A percentile compares a stretch with the other conserved stretches of the same genome.
These are phyloP conservation scores for Microctenopoma steveboyesi DNA, from an alignment of 2,797 vertebrate species.

Conservation along the genomic window DNA sequence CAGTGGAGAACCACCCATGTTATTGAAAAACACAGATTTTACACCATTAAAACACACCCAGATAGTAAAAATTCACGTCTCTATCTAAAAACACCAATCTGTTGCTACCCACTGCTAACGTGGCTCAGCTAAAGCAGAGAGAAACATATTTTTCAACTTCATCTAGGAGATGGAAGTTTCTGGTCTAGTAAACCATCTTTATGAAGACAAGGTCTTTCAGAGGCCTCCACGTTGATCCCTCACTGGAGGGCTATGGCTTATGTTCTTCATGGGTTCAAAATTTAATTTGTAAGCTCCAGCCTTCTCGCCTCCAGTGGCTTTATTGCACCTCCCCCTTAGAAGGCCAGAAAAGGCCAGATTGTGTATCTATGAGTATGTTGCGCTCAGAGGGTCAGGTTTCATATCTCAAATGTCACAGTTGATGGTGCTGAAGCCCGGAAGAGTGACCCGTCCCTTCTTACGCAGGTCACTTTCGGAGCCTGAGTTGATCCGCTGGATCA, in stretches of 20 bases:
- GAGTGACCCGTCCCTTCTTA: conserved; percentile 90
- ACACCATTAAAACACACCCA: conserved; percentile 64
- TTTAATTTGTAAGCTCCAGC: conserved; percentile 60
- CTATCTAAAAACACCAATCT: conserved; percentile 70
- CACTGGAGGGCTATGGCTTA: conserved; percentile 71
- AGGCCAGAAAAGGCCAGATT: conserved; percentile 52
- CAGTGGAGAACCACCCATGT: conserved; percentile 50
- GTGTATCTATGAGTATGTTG: conserved; percentile 12
- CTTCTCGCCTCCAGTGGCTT: conserved; percentile 60
- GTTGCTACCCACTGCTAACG: conserved; percentile 80
- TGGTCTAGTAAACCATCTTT: conserved; percentile 46
- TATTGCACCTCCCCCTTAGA: conserved; percentile 73
- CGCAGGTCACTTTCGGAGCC: conserved; percentile 88
- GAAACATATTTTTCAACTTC: conserved; percentile 37
- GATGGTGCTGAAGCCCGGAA: conserved; percentile 90
- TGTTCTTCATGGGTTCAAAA: conserved; percentile 64
- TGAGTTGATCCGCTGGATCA: conserved; percentile 92
- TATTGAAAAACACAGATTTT: conserved; percentile 56
- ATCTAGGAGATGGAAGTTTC: conserved; percentile 34
- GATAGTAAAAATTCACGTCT: conserved; percentile 62
- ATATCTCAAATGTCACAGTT: conserved; percentile 83
- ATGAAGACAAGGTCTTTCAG: conserved; percentile 56
- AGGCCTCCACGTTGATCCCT: conserved; percentile 54
- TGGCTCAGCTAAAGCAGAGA: conserved; percentile 84
- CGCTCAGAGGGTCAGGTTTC: conserved; percentile 39